Base-by-base conservation (phyloP, 2,113 vertebrate species). In the Nothobranchius furzeri region DNA sequence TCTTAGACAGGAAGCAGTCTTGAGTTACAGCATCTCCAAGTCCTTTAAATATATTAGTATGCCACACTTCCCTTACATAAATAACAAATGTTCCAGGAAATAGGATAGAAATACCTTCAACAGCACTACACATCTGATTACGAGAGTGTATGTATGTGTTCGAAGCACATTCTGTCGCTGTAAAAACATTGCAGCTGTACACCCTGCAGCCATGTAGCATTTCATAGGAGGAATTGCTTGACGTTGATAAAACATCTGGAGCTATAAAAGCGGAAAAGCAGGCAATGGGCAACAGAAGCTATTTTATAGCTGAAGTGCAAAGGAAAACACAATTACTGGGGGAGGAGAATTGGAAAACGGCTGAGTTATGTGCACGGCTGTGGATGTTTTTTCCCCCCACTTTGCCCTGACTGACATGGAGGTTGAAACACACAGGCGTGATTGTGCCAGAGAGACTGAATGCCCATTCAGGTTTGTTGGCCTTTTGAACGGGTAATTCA, bases 221-320 rank as follows among this genome's bases (percentile, higher is more conserved):
- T 76, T 76, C 42, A 50, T 30, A 15, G 59, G 24, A 48, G 63
- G 81, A 78, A 86, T 70, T 53, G 56, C 59, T 53, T 67, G 71
- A 75, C 64, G 54, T 81, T 76, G 75, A 81, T 81, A 68, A 81
- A 88, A 88, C 80, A 88, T 83, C 73, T 81, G 79, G 74, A 70
- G 60, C 51, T 55, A 75, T 78, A 60, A 70, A 58, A 73, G 72
- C 25, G 53, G 54, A 76, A 53, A 64, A 45, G 55, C 61, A 62
- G 42, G 48, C 40, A 63, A 61, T 65, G 69, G 60, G 66, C 60
- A 74, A 64, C 62, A 75, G 74, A 76, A 72, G 78, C 78, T 78
- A 84, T 87, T 85, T 80, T 68, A 78, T 66, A 46, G 70, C 68
- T 62, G 64, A 63, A 67, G 69, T 73, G 75, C 71, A 81, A 75